Evolutionary conservation across 1,140 invertebrate genomes (phyloP).

Genomic region (Delia radicum): DNA sequence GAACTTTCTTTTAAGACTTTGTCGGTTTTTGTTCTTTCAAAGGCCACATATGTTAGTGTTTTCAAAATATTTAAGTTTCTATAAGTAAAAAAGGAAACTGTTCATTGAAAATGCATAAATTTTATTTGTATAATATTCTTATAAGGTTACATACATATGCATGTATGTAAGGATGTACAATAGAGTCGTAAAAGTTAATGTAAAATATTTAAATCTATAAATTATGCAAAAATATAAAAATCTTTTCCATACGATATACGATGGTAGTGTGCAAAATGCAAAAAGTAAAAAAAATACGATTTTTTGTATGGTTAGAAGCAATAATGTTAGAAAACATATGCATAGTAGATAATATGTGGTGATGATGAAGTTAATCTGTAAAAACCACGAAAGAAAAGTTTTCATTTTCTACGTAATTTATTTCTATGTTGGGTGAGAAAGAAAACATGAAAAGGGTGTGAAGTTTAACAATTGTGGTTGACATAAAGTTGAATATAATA

Average conservation of each 20-base stretch:
- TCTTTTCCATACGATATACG: no score
- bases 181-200: background rate
- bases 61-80: background rate
- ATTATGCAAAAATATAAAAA: background rate
- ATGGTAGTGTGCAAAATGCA: background rate
- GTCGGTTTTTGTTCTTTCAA: background rate
- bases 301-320: background rate
- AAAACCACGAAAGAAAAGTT: background rate
- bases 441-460: background rate
- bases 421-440: no score
- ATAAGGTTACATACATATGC: background rate
- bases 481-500: background rate
- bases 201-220: constrained; percentile 5
- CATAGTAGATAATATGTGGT: background rate
- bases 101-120: constrained; percentile 2
- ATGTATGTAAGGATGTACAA: background rate
- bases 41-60: background rate
- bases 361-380: background rate
- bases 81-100: background rate
- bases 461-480: background rate
- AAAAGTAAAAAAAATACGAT: background rate
- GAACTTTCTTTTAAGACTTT: background rate
- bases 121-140: background rate
- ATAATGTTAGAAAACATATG: background rate
- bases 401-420: background rate